Evolutionary conservation across 2,888 invertebrate species (phyloP), one percentile per base, ranked within the genome.

Genomic region (Spodoptera exigua): DNA sequence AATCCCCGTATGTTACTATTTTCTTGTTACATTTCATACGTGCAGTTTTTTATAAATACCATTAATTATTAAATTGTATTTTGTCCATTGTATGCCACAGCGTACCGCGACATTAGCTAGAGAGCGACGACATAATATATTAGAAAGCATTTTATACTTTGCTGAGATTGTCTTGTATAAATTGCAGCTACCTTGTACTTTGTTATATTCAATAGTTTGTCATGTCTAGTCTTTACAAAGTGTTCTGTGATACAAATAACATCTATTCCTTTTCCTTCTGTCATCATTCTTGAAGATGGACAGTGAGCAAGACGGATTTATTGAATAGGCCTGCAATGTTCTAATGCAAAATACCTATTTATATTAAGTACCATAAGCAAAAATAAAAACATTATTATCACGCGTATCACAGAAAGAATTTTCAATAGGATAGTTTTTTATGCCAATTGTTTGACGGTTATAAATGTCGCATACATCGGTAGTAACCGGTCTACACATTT

Each of bases 101-200:
- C 36, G 13, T 36, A n/a, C 36, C 1, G 13, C 36, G 11, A 36
- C 36, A 36, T 36, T 36, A 12, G 36, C 16, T 40, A 40, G 14
- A 17, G 40, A 40, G 16, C 16, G 40, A 1, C 16, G 40, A 40
- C 16, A 40, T 14, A 40, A 5, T n/a, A n/a, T n/a, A 14, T 40
- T 16, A 11, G 17, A 40, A 40, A 40, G 16, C 17, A 3, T 10
- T 40, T 40, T 40, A 11, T 40, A 40, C 16, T 40, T 40, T 40
- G 14, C 40, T 40, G 40, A 40, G 40, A 40, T n/a, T 14, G 40
- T 40, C 40, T 40, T 40, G 40, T 17, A 16, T 40, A 40, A 40
- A 40, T 40, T 16, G 40, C 40, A 1, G 16, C 40, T 40, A 40
- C 14, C 40, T 40, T 40, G 16, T 40, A 40, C 16, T 40, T 40